Conservation (phyloP, 2,113 vertebrate genomes). For the Vidua chalybeata region DNA sequence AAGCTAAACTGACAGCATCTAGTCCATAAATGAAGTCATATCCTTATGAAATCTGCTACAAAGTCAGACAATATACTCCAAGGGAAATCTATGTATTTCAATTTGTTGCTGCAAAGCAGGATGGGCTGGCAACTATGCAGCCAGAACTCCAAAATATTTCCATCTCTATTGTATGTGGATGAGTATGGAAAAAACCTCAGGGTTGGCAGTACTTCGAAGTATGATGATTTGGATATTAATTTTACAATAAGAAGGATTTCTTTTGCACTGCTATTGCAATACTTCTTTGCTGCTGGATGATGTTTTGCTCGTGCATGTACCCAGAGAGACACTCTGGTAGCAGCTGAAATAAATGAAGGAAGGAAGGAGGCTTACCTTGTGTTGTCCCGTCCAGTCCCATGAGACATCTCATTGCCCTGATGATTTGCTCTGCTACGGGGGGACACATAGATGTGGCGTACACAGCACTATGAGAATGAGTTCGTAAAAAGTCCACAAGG, state of each 20-base stretch:
- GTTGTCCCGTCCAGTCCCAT: conserved; percentile 85
- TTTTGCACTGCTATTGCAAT: not conserved
- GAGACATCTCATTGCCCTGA: conserved; percentile 85
- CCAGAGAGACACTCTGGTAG: not conserved
- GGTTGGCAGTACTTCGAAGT: not conserved
- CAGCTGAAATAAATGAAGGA: not conserved
- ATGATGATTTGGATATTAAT: not conserved
- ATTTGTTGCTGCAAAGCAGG: not conserved
- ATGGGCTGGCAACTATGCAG: not conserved
- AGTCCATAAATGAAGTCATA: not conserved
- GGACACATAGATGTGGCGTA: conserved; percentile 89
- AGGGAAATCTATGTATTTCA: not conserved
- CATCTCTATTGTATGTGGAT: not conserved
- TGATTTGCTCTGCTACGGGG: conserved; percentile 83
- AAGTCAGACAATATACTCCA: not conserved
- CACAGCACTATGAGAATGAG: conserved; percentile 85
- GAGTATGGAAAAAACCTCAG: not conserved
- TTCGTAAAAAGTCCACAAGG: conserved; percentile 87
- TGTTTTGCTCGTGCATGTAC: accelerated
- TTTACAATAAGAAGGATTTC: not conserved
- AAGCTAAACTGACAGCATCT: conserved; percentile 1
- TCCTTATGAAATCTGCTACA: not conserved
- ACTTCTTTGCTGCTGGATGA: not conserved
- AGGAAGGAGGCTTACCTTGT: conserved; percentile 79
- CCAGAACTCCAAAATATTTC: not conserved